Evolutionary conservation across 2,888 invertebrate genomes (phyloP), one percentile per base, ranked within the genome.

Genomic region (Notodonta ziczac): DNA sequence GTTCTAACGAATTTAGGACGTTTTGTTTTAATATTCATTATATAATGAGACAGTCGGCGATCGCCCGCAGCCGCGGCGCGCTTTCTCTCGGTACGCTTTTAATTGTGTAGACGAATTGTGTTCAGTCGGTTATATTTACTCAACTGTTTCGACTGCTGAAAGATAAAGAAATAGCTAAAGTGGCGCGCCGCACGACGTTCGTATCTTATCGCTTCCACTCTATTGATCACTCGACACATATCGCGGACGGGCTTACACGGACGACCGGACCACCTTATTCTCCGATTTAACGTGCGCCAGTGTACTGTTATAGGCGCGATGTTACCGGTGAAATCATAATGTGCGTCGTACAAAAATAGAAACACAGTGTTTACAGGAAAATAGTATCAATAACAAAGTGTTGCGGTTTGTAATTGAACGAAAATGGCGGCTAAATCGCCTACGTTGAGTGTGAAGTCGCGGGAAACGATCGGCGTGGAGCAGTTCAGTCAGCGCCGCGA

Each of bases 251-350:
- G 83, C 91, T 87, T 89, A 85, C 85, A 86, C 91, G 88, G 89
- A 88, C 90, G 89, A 85, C 84, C 83, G 85, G 86, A 81, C 87
- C 84, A 87, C 89, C 90, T 92, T 91, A 91, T 91, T 89, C 87
- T 88, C 87, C 89, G 90, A 91, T 90, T 91, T 87, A 86, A 84
- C 80, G 85, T 86, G 85, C 82, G 85, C 56, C 42, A 16, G 89
- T 87, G 87, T 86, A 82, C 85, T 82, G 84, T 83, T 86, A 85
- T 85, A 85, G 83, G 78, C 87, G 89, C 88, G 88, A 90, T 90
- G 92, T 85, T 89, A 89, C 90, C 89, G 87, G 89, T 91, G 91
- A 91, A 91, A 87, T 91, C 91, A 92, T 93, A 88, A 91, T 91
- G 92, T 91, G 92, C 83, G 89, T 82, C 80, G 87, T 84, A 84